These are phyloP conservation scores for Enteromius viviparus DNA, from an alignment of 2,797 vertebrate species.

Conservation along the genomic window DNA sequence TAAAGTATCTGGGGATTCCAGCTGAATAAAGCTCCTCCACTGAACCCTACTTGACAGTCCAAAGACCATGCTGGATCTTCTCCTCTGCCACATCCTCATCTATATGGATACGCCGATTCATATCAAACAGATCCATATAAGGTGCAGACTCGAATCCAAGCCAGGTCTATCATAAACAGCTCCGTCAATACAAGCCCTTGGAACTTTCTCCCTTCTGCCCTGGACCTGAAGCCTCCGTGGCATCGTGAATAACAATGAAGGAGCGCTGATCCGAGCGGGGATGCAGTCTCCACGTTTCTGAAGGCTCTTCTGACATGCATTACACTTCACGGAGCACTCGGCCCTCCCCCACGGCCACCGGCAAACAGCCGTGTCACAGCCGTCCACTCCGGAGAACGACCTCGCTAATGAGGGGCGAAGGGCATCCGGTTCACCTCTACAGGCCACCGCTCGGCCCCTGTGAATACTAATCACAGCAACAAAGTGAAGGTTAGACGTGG, in stretches of 20 bases:
- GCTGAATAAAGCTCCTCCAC: conserved; percentile 25
- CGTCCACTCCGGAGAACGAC: conserved; percentile 60
- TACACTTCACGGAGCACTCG: conserved; percentile 47
- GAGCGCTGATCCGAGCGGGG: conserved; percentile 43
- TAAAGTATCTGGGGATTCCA: conserved; percentile 13
- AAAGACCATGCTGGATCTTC: conserved; percentile 26
- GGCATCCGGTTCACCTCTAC: conserved; percentile 52
- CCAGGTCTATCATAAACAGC: conserved; percentile 52
- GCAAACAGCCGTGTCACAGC: conserved; percentile 49
- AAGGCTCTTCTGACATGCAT: conserved; percentile 58
- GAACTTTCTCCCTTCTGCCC: conserved; percentile 45
- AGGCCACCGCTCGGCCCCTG: conserved; percentile 55
- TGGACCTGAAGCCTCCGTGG: conserved; percentile 40
- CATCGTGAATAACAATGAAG: conserved; percentile 60
- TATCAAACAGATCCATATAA: conserved; percentile 21
- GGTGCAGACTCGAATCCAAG: conserved; percentile 37
- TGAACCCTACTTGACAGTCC: conserved; percentile 38
- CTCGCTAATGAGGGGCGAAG: conserved; percentile 64
- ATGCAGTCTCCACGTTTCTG: conserved; percentile 47
- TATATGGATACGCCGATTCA: conserved; percentile 16
- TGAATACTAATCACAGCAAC: conserved; percentile 65
- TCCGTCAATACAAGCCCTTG: conserved; percentile 53
- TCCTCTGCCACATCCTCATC: conserved; percentile 36
- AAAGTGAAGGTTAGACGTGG: conserved; percentile 62
- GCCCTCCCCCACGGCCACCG: conserved; percentile 27